Evolutionary conservation across 1,140 invertebrate species (phyloP), one percentile per base, ranked within the genome.

Genomic region (Heterodera carotae): DNA sequence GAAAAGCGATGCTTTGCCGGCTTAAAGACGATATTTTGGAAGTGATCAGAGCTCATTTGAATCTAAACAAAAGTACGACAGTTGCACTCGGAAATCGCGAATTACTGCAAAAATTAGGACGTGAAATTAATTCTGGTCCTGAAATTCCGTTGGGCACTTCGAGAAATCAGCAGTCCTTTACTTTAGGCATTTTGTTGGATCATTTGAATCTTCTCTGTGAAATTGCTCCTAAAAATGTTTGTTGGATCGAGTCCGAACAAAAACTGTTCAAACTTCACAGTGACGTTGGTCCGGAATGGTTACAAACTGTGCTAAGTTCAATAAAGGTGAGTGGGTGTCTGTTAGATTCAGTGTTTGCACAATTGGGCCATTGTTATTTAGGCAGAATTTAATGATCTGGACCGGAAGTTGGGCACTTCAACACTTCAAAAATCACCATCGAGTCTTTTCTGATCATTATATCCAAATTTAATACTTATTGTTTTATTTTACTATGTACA

Each of bases 151-250:
- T 0, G 22, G 2, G 25, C 2, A 31, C 7, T 25, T 10, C 8
- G 29, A 2, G 1, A 69, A 33, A 69, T 22, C 2, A 53, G 48
- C 29, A n/a, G 27, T 33, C 48, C 18, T 6, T 8, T 36, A 48
- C 8, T 25, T 8, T 36, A 71, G 69, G 25, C 1, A 56, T 59
- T 25, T 8, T 71, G 25, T 33, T 71, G 29, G 69, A 71, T 5
- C 69, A 71, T 53, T 71, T 71, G 59, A 27, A 71, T 48, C 69
- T 71, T 71, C 48, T 71, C n/a, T 71, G 69, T 53, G 69, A 71
- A 33, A 56, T 71, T 56, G n/a, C 48, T 8, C 22, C 69, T 43
- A 48, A 70, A 70, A 25, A 70, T 22, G 36, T 71, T 25, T 71
- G 69, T 53, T 48, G 69, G 39, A n/a, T 71, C 33, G 69, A 71